phyloP scores from a whole-genome alignment of 2,113 vertebrate genomes.

The Pollachius pollachius region DNA sequence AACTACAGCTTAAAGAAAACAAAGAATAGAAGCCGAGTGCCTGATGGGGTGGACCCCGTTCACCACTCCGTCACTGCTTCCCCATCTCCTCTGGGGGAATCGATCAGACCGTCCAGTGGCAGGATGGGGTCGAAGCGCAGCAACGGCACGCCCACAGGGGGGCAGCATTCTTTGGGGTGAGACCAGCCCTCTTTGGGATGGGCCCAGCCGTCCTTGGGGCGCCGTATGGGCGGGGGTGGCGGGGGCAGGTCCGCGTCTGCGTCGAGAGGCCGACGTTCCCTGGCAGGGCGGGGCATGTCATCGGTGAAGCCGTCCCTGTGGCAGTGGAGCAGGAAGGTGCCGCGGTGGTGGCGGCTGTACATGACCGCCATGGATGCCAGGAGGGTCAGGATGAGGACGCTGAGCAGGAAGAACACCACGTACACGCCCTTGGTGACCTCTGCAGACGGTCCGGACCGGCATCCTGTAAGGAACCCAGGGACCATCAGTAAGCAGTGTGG shows the following conservation, averaged over 20 bases:
- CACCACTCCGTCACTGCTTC: too few species aligned
- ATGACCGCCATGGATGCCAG: slow-evolving; percentile 37
- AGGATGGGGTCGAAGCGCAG: slow-evolving; percentile 63
- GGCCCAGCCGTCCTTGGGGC: slow-evolving; percentile 45
- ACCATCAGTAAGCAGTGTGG: too few species aligned
- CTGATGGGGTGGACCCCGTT: too few species aligned
- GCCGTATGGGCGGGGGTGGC: slow-evolving; percentile 47
- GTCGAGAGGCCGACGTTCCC: not conserved
- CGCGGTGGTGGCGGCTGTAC: slow-evolving; percentile 60
- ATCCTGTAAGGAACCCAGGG: slow-evolving; percentile 39
- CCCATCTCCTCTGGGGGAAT: slow-evolving; percentile 27
- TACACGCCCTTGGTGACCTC: slow-evolving; percentile 58
- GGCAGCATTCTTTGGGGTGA: slow-evolving; percentile 35
- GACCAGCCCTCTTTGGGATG: slow-evolving; percentile 46
- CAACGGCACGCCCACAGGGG: slow-evolving; percentile 58
- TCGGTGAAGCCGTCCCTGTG: slow-evolving; percentile 6
- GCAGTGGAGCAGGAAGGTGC: slow-evolving; percentile 60
- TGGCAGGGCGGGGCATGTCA: not conserved
- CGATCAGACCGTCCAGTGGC: slow-evolving; percentile 35
- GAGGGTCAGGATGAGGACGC: slow-evolving; percentile 54
- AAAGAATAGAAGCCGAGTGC: too few species aligned
- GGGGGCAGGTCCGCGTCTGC: slow-evolving; percentile 36
- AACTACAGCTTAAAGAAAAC: too few species aligned
- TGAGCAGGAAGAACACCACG: slow-evolving; percentile 69
- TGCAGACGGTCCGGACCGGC: slow-evolving; percentile 18